Conservation (phyloP, 2,113 vertebrate genomes). For the Rhynchopsitta pachyrhyncha region DNA sequence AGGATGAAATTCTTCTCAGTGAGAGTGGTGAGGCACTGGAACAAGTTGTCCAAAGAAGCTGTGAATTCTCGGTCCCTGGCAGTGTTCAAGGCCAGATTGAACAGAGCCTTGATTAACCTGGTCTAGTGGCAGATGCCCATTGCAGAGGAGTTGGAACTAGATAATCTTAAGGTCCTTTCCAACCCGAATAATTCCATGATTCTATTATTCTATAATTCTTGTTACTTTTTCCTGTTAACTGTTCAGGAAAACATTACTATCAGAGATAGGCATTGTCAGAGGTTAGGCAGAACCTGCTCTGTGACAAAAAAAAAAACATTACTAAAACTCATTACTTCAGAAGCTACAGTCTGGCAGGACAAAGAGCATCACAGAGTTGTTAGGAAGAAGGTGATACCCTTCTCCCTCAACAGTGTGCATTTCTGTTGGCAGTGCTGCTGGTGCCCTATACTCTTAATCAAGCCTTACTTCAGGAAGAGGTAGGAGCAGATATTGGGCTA, state of each 20-base stretch:
- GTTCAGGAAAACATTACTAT: background rate
- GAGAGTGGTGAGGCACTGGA: background rate
- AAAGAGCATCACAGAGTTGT: background rate
- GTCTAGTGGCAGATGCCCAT: background rate
- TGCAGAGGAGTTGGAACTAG: background rate
- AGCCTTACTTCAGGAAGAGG: background rate
- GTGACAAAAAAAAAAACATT: background rate
- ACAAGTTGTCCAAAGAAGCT: background rate
- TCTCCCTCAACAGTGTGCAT: background rate
- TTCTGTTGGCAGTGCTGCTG: fast-evolving
- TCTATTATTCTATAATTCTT: background rate
- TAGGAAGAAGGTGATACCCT: fast-evolving
- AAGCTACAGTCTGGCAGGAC: background rate
- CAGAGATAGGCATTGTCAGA: background rate
- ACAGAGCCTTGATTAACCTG: background rate
- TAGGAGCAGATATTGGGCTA: background rate
- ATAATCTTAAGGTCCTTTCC: background rate
- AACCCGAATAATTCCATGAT: background rate
- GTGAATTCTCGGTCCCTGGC: background rate
- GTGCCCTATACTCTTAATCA: background rate
- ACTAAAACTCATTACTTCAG: background rate
- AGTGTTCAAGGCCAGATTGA: background rate
- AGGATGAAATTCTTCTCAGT: background rate
- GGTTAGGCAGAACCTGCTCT: background rate
- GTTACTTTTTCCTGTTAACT: background rate